Base-by-base conservation (phyloP, 1,140 invertebrate species). In the Pseudomyrmex gracilis region DNA sequence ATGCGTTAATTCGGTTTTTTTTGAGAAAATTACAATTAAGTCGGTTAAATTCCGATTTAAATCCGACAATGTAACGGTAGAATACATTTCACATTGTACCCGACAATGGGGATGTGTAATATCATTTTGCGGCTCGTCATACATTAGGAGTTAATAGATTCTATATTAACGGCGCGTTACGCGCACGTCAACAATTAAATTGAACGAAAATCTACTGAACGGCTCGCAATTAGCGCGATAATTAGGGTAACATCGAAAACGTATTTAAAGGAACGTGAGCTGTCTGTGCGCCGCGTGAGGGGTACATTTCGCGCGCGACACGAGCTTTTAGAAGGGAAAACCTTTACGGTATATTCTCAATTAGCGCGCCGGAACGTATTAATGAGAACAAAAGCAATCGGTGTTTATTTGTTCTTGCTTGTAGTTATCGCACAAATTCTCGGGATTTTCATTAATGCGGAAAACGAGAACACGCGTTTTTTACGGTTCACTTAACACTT, bases 1-100 rank as follows among this genome's bases (percentile, higher is more conserved):
- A 9, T 34, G n/a, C 7, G 60, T 20, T 76, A 20, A 66, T 76
- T 76, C 12, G 51, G n/a, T n/a, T n/a, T n/a, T 51, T 76, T 43
- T 76, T 12, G 10, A 17, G 45, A 12, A 34, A 76, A 64, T 64
- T 3, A 10, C 13, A 34, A 34, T 34, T 34, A 8, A 22, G 17
- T 12, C 7, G 5, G 13, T 53, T 76, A 76, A 15, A 34, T 76
- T 64, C 7, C n/a, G 22, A 60, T 47, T 51, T 76, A 53, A 34
- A n/a, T 63, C 15, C 12, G 43, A 49, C 15, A n/a, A n/a, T 73
- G 57, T 34, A 34, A 34, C 34, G 5, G 5, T n/a, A n/a, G n/a
- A n/a, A n/a, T n/a, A n/a, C 7, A 7, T 34, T 34, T 7, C 34
- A 34, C 34, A 34, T 34, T 34, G 5, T 34, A 34, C 7, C 34